These are phyloP conservation scores for Pollenia labialis DNA, from an alignment of 2,888 invertebrate species.

Conservation along the genomic window DNA sequence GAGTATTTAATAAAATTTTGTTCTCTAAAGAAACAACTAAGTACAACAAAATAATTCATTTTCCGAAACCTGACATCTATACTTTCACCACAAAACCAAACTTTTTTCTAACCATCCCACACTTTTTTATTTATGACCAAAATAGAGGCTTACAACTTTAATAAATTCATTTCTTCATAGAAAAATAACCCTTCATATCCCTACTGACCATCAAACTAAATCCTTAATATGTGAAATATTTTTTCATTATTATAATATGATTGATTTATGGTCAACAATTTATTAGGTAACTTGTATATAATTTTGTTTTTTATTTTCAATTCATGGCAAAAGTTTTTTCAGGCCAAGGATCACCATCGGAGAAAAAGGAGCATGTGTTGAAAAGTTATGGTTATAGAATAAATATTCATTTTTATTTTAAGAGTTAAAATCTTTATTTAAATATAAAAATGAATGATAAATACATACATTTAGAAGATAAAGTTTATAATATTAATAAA, in stretches of 20 bases:
- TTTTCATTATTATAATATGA: slow-evolving; percentile 16
- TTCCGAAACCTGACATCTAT: too few species aligned
- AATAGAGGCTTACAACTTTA: too few species aligned
- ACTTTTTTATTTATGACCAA: too few species aligned
- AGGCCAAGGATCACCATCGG: neutral
- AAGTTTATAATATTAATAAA: slow-evolving; percentile 37
- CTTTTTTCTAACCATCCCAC: too few species aligned
- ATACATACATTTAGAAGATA: neutral
- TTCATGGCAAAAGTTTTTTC: slow-evolving; percentile 35
- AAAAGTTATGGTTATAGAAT: slow-evolving; percentile 30
- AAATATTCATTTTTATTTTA: slow-evolving; percentile 33
- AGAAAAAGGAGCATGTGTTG: neutral
- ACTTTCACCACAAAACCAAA: too few species aligned
- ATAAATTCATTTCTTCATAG: too few species aligned
- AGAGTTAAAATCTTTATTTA: neutral
- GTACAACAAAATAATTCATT: too few species aligned
- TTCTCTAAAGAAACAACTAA: too few species aligned
- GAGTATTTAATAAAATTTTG: too few species aligned
- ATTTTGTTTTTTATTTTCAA: neutral
- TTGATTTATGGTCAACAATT: slow-evolving; percentile 30
- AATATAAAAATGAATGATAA: neutral
- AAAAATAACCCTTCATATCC: too few species aligned
- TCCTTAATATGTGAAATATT: neutral
- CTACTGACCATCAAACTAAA: neutral
- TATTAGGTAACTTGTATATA: neutral